Evolutionary conservation across 2,888 invertebrate species (phyloP).

Genomic region (Stramonita haemastoma): DNA sequence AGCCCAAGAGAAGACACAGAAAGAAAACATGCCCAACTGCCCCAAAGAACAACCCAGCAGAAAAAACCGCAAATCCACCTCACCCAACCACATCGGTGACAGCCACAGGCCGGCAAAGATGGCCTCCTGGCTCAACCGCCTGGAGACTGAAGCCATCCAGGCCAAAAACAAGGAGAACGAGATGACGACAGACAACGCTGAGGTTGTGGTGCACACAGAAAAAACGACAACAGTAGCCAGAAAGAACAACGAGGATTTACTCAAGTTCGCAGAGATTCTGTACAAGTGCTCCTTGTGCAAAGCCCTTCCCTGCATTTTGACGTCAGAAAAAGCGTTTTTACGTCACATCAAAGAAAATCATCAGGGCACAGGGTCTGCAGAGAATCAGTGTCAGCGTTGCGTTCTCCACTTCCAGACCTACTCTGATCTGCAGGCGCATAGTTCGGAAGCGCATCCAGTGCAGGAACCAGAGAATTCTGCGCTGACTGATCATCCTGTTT

Average conservation of each 20-base stretch:
- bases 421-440: constrained; percentile 61
- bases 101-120: neutral
- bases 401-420: constrained; percentile 61
- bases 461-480: constrained; percentile 49
- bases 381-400: constrained; percentile 57
- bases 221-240: neutral
- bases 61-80: constrained; percentile 4
- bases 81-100: constrained; percentile 14
- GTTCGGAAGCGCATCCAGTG: constrained; percentile 21
- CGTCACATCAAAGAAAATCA: constrained; percentile 63
- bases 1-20: neutral
- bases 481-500: too few species aligned
- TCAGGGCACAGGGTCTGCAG: constrained; percentile 49
- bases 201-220: neutral
- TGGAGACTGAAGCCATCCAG: neutral
- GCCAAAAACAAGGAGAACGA: neutral
- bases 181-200: neutral
- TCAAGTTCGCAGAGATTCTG: constrained; percentile 67
- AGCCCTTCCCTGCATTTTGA: constrained; percentile 64
- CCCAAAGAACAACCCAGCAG: neutral
- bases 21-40: neutral
- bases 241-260: constrained; percentile 56
- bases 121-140: neutral
- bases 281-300: constrained; percentile 71
- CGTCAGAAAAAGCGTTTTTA: constrained; percentile 63